Evolutionary conservation across 2,113 vertebrate genomes (phyloP).

Genomic region (Nerophis lumbriciformis): DNA sequence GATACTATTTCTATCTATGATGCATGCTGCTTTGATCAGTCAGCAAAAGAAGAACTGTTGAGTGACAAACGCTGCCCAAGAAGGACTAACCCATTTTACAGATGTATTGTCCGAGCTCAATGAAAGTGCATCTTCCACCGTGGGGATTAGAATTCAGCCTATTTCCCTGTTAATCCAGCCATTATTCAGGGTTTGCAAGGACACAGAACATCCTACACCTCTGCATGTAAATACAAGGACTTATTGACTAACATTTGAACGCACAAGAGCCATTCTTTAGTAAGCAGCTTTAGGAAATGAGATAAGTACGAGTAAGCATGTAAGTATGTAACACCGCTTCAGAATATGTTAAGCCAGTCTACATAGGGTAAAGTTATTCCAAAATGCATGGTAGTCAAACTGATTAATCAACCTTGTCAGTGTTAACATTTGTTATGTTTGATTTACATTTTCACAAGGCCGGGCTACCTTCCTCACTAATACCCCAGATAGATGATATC

Average conservation of each 20-base stretch:
- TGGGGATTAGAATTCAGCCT: conserved; percentile 53
- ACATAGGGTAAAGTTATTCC: not conserved
- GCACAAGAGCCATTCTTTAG: conserved; percentile 11
- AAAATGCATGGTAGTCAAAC: conserved; percentile 9
- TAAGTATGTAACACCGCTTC: not conserved
- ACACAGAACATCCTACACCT: conserved; percentile 30
- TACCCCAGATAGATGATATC: not conserved
- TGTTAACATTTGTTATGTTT: conserved; percentile 10
- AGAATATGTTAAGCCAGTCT: conserved; percentile 4
- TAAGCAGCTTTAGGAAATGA: conserved; percentile 10
- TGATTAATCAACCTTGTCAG: conserved; percentile 20
- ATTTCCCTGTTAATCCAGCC: conserved; percentile 48
- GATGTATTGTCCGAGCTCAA: conserved; percentile 41
- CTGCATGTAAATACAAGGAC: conserved; percentile 35
- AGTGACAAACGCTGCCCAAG: conserved; percentile 33
- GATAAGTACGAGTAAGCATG: conserved; percentile 1
- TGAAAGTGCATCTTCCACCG: conserved; percentile 30
- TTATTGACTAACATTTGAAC: conserved; percentile 21
- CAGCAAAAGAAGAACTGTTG: conserved; percentile 9
- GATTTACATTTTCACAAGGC: conserved; percentile 29
- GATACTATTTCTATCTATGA: too few species aligned
- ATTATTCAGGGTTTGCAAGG: conserved; percentile 50
- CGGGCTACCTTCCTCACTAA: not conserved
- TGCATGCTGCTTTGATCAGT: conserved; percentile 16
- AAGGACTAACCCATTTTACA: conserved; percentile 25